Conservation (phyloP, 1,140 invertebrate genomes). For the Drosophila gunungcola region DNA sequence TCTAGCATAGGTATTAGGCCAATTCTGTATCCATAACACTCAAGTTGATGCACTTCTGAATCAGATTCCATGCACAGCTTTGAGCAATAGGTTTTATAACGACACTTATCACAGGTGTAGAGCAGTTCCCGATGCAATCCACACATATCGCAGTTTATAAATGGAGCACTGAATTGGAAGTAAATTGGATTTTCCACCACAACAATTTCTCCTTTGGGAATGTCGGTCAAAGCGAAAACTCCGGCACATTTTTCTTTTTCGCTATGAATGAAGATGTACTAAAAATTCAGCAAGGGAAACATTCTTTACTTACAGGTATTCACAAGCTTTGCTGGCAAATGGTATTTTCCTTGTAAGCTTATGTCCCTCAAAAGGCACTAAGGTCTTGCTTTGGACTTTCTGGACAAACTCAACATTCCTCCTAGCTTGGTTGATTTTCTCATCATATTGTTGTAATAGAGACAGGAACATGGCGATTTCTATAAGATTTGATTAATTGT, state of each 20-base stretch:
- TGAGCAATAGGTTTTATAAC: conserved; percentile 49
- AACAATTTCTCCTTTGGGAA: conserved; percentile 33
- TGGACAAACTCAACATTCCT: conserved; percentile 23
- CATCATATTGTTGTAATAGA: conserved; percentile 31
- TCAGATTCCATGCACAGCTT: conserved; percentile 31
- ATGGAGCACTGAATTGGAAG: conserved; percentile 48
- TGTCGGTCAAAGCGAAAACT: conserved; percentile 7
- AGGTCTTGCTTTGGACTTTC: neutral
- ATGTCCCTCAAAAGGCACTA: conserved; percentile 9
- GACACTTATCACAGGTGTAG: conserved; percentile 50
- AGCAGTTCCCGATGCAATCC: conserved; percentile 38
- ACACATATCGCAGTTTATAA: conserved; percentile 48
- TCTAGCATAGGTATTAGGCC: conserved; percentile 57
- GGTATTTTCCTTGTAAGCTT: conserved; percentile 19
- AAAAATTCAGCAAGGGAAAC: too few relatives aligned
- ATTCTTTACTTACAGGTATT: conserved; percentile 30
- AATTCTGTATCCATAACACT: conserved; percentile 49
- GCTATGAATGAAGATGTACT: neutral
- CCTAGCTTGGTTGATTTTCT: conserved; percentile 18
- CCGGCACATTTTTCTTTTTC: neutral
- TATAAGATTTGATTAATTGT: neutral
- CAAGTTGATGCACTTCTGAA: conserved; percentile 16
- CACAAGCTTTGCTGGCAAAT: conserved; percentile 23
- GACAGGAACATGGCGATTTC: conserved; percentile 4
- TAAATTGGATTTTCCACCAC: conserved; percentile 7